A percentile compares a stretch with the other conserved stretches of the same genome.
phyloP scores from a whole-genome alignment of 2,797 vertebrate genomes.

The Coranthus polyacanthus region DNA sequence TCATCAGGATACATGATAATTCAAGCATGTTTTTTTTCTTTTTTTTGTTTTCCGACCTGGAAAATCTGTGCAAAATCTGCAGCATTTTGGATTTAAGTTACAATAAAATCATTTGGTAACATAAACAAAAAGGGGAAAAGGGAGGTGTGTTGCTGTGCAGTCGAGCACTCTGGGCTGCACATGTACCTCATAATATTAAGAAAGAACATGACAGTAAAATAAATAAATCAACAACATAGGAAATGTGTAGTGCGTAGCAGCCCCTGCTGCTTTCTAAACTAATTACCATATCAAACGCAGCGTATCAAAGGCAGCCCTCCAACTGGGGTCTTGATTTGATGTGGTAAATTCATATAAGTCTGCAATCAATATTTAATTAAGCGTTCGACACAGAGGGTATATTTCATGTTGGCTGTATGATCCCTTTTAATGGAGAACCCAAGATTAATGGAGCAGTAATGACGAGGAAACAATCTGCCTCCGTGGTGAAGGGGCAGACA shows the following conservation, averaged over 20 bases:
- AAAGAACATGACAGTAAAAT: conserved; percentile 79
- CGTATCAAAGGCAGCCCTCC: conserved; percentile 79
- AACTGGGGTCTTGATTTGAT: conserved; percentile 77
- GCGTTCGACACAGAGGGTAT: conserved; percentile 77
- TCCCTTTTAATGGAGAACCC: conserved; percentile 70
- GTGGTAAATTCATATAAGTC: conserved; percentile 83
- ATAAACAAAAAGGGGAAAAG: conserved; percentile 23
- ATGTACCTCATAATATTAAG: conserved; percentile 57
- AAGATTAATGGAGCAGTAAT: conserved; percentile 64
- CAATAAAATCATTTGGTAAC: conserved; percentile 36
- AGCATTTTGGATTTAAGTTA: conserved; percentile 70
- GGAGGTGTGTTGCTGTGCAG: conserved; percentile 21
- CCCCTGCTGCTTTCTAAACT: conserved; percentile 72
- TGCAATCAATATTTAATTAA: conserved; percentile 87
- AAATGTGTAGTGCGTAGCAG: conserved; percentile 70
- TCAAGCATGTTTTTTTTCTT: conserved; percentile 52
- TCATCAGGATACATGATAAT: conserved; percentile 45
- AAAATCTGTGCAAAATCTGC: conserved; percentile 80
- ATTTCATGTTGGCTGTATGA: conserved; percentile 79
- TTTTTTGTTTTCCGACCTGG: conserved; percentile 51
- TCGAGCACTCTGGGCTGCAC: conserved; percentile 42
- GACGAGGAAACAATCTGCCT: conserved; percentile 60
- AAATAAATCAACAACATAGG: conserved; percentile 82
- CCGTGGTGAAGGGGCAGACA: conserved; percentile 2
- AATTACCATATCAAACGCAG: conserved; percentile 83